Evolutionary conservation across 1,140 invertebrate species (phyloP), one percentile per base, ranked within the genome.

Genomic region (Pogonomyrmex barbatus): DNA sequence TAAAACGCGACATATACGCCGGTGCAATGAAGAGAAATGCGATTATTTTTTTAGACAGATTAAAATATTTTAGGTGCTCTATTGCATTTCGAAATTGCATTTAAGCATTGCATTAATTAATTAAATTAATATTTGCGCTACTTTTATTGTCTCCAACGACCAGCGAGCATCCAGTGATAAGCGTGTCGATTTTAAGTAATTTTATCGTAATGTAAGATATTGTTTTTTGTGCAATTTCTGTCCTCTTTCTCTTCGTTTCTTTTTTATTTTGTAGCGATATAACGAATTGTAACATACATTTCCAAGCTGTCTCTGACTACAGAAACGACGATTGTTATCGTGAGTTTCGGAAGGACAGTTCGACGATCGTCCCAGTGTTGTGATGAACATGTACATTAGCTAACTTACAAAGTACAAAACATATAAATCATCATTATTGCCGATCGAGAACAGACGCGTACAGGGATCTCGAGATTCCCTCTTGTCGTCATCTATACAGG

Each of bases 331-430:
- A n/a, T 77, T 42, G 54, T 10, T 70, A 42, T 82, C 70, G 36
- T 45, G 33, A 52, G 30, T 45, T 54, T 65, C 36, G 6, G 39
- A 42, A 52, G 47, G 8, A 63, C 47, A 54, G 33, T 63, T 78
- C n/a, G 30, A 68, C 12, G n/a, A 14, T 73, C 3, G 33, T 77
- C n/a, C 75, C 9, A 62, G 47, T 36, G 47, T 85, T 85, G 39
- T 58, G 67, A 58, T 56, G 33, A 17, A 77, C 14, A 56, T 85
- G 42, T 77, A 71, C 79, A 67, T 67, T 75, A 79, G 36, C 45
- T 87, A 58, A 63, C 36, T 83, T 73, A 73, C 45, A 68, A 63
- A 70, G 65, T 83, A 87, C 81, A 87, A 87, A 83, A 54, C 36
- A 45, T 54, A 39, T 24, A 14, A 76, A 58, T 4, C 17, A 83